Conservation (phyloP, 2,797 vertebrate genomes). For the Dryobates pubescens region DNA sequence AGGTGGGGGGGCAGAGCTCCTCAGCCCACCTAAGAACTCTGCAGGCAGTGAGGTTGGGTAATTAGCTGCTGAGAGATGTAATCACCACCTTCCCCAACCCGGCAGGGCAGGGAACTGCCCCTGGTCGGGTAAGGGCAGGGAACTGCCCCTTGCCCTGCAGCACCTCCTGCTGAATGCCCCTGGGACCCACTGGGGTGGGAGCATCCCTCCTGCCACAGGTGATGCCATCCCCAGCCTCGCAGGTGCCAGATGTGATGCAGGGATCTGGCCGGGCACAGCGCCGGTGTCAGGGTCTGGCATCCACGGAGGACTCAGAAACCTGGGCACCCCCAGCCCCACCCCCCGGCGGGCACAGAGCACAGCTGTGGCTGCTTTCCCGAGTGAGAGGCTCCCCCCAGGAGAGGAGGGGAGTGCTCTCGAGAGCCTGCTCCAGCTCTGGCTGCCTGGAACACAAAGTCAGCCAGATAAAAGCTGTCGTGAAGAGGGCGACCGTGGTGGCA, state of each 20-base stretch:
- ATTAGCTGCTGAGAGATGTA: accelerated
- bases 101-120: accelerated
- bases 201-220: neutral
- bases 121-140: neutral
- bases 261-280: accelerated
- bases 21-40: too few relatives aligned
- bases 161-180: neutral
- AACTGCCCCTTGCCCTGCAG: accelerated
- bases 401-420: neutral
- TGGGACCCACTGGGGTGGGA: accelerated
- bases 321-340: neutral
- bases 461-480: neutral
- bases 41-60: accelerated
- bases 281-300: accelerated
- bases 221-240: accelerated
- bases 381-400: neutral
- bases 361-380: accelerated
- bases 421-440: neutral
- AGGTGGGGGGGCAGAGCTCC: neutral
- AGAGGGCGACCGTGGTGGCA: neutral
- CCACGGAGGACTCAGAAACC: neutral
- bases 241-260: accelerated
- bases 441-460: neutral
- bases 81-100: accelerated
- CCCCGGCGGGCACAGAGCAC: accelerated